Evolutionary conservation across 2,888 invertebrate genomes (phyloP).

Genomic region (Stenolophus ochropezus): DNA sequence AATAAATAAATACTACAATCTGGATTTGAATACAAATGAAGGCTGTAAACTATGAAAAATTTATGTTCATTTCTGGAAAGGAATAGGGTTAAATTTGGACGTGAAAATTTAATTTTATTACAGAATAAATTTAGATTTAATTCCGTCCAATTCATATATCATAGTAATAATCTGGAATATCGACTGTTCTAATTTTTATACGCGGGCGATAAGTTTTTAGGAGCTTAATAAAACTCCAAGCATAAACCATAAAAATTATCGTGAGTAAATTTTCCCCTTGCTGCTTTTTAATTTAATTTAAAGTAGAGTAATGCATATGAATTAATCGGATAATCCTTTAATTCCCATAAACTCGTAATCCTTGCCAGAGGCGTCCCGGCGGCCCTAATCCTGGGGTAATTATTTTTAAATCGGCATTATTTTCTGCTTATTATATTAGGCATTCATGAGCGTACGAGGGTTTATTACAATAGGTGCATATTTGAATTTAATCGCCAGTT

Average conservation of each 20-base stretch:
- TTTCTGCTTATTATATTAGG: constrained; percentile 43
- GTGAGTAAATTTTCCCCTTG: constrained; percentile 5
- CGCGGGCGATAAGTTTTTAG: not conserved
- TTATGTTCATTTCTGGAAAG: too few species aligned
- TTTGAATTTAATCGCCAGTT: too few species aligned
- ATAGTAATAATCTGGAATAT: not conserved
- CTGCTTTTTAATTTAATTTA: constrained; percentile 44
- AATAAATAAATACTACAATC: too few species aligned
- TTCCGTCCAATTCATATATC: not conserved
- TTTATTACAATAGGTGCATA: not conserved
- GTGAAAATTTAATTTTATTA: too few species aligned
- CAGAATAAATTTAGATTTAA: not conserved
- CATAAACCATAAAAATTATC: constrained; percentile 26
- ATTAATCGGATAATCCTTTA: constrained; percentile 51
- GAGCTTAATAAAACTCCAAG: not conserved
- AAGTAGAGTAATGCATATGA: constrained; percentile 50
- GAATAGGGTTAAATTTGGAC: too few species aligned
- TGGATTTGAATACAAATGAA: too few species aligned
- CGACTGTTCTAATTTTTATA: not conserved
- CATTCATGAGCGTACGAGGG: constrained; percentile 23
- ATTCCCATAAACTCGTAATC: constrained; percentile 46
- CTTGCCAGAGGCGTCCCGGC: constrained; percentile 7
- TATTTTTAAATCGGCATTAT: constrained; percentile 53
- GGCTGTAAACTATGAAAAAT: too few species aligned
- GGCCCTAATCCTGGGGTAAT: constrained; percentile 36